phyloP scores from a whole-genome alignment of 2,888 invertebrate genomes.

The Dinocampus coccinellae region DNA sequence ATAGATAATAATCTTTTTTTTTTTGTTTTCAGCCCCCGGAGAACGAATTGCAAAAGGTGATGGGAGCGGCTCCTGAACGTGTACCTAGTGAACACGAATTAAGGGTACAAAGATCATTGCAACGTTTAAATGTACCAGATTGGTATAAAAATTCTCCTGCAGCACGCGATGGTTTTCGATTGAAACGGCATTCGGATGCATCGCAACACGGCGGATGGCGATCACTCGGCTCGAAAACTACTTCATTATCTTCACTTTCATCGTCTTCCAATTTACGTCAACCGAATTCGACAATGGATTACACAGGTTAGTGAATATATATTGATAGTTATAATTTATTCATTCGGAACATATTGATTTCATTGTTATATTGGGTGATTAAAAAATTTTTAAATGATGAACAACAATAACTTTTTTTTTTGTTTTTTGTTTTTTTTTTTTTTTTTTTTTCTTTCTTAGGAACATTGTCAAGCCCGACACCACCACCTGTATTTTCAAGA shows the following conservation, averaged over 20 bases:
- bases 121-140: constrained; percentile 94
- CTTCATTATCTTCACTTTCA: constrained; percentile 82
- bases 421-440: too few relatives aligned
- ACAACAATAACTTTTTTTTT: too few relatives aligned
- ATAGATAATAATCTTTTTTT: background rate
- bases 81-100: constrained; percentile 94
- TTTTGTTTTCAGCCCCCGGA: constrained; percentile 83
- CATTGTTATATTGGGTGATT: too few relatives aligned
- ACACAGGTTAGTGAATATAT: background rate
- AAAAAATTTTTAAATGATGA: too few relatives aligned
- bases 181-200: constrained; percentile 81
- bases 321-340: background rate
- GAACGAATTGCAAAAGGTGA: constrained; percentile 90
- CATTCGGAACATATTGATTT: too few relatives aligned
- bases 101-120: constrained; percentile 91
- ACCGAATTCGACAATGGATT: constrained; percentile 48
- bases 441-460: constrained; percentile 52
- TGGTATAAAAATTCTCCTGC: constrained; percentile 89
- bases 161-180: constrained; percentile 83
- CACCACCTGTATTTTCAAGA: constrained; percentile 70
- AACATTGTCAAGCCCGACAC: constrained; percentile 68
- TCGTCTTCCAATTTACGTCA: constrained; percentile 66
- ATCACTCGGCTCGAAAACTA: constrained; percentile 85
- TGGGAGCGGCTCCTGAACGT: constrained; percentile 76
- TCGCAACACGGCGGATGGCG: constrained; percentile 73